Evolutionary conservation across 1,140 invertebrate species (phyloP), one percentile per base, ranked within the genome.

Genomic region (Brachionus koreanus): DNA sequence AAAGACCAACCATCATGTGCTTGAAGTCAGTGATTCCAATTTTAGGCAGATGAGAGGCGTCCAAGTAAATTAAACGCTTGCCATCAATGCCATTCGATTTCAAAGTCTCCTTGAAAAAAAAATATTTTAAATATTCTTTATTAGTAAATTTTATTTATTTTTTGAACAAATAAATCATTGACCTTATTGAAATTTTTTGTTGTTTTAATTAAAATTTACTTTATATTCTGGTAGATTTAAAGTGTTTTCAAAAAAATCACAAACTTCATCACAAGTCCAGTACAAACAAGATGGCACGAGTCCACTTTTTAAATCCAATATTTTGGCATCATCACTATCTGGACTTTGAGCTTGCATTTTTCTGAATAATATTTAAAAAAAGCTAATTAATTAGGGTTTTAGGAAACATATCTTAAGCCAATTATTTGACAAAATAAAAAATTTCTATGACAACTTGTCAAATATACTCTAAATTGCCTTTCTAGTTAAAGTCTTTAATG

Each of bases 1-100:
- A n/a, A 72, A 43, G 33, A 37, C 13, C 29, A 25, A 88, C 88
- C 85, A 88, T 88, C 6, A 89, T 88, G 81, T 89, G 87, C 83
- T 88, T 85, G 85, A 87, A 88, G 83, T 89, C 87, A 82, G 84
- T 86, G 13, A 89, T 87, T 57, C 88, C 88, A 57, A 89, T 86
- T 69, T 85, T 86, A n/a, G 87, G 87, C 52, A 89, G 84, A 33
- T 85, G 85, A 43, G 87, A 86, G 5, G 87, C 85, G 65, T 87
- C 85, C 29, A 87, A 81, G 29, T 83, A 76, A 7, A 88, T 86
- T 13, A 89, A 76, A 72, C 85, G 85, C 52, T 86, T 84, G 39
- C 88, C 88, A 85, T 88, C 84, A 5, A 89, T 86, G 52, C 84
- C 39, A 84, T 89, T 89, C 23, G 84, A 85, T 83, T 82, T 84